Evolutionary conservation across 2,797 vertebrate genomes (phyloP).

Genomic region (Chromobotia macracanthus): DNA sequence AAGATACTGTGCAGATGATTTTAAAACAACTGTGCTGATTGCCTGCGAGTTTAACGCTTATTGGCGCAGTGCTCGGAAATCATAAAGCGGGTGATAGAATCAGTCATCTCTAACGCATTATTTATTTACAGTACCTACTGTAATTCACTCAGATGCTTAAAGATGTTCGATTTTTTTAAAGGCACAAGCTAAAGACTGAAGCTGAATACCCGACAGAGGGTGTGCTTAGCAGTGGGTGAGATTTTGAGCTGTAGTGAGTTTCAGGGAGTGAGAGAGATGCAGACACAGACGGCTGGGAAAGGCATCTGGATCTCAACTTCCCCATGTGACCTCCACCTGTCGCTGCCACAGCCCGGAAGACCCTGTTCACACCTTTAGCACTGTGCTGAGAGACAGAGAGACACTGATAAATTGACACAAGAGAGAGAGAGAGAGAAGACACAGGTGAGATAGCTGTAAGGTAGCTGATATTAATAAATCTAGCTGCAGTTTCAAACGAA

Average conservation of each 20-base stretch:
- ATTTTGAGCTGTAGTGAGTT: background rate
- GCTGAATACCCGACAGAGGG: background rate
- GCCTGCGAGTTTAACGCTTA: conserved; percentile 32
- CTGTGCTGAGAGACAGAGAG: conserved; percentile 17
- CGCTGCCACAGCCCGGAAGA: conserved; percentile 36
- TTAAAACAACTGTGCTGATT: conserved; percentile 37
- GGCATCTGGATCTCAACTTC: conserved; percentile 18
- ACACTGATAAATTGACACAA: conserved; percentile 2
- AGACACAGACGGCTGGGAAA: background rate
- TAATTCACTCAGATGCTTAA: background rate
- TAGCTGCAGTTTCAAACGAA: background rate
- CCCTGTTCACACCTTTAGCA: conserved; percentile 43
- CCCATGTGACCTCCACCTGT: conserved; percentile 15
- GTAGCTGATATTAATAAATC: conserved; percentile 1
- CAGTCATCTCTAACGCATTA: background rate
- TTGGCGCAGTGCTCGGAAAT: conserved; percentile 23
- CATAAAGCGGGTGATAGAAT: conserved; percentile 7
- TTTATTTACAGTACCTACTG: conserved; percentile 21
- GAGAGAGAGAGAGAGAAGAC: background rate
- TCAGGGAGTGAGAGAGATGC: background rate
- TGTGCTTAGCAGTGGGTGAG: background rate
- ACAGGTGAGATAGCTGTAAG: conserved; percentile 5
- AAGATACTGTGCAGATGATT: conserved; percentile 23
- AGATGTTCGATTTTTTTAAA: background rate
- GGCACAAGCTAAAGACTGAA: background rate